These are phyloP conservation scores for Cettia cetti DNA, from an alignment of 2,113 vertebrate genomes.

Conservation along the genomic window DNA sequence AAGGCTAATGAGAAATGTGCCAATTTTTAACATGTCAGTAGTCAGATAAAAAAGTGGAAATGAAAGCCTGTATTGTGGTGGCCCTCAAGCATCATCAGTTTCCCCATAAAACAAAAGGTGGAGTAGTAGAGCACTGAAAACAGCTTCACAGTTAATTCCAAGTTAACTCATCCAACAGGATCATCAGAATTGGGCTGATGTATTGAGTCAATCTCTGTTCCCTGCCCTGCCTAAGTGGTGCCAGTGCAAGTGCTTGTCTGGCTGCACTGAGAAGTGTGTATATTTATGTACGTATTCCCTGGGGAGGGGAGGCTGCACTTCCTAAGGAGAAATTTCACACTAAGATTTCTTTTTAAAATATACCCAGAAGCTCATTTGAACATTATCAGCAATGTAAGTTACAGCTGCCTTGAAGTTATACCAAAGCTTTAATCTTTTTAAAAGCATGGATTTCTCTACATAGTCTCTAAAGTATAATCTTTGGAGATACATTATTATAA, in stretches of 20 bases:
- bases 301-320: not conserved
- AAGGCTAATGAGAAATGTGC: not conserved
- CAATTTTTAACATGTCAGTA: not conserved
- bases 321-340: not conserved
- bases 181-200: not conserved
- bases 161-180: not conserved
- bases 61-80: not conserved
- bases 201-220: not conserved
- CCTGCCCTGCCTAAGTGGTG: not conserved
- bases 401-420: not conserved
- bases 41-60: not conserved
- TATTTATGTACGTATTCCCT: not conserved
- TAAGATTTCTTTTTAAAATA: not conserved
- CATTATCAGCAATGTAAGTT: not conserved
- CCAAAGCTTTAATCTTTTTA: constrained; percentile 4
- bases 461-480: not conserved
- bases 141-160: not conserved
- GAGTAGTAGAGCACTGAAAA: not conserved
- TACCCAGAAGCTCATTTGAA: not conserved
- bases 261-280: not conserved
- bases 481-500: not conserved
- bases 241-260: not conserved
- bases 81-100: not conserved
- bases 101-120: not conserved
- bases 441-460: not conserved